phyloP scores from a whole-genome alignment of 2,113 vertebrate genomes.

The Ellobius talpinus region DNA sequence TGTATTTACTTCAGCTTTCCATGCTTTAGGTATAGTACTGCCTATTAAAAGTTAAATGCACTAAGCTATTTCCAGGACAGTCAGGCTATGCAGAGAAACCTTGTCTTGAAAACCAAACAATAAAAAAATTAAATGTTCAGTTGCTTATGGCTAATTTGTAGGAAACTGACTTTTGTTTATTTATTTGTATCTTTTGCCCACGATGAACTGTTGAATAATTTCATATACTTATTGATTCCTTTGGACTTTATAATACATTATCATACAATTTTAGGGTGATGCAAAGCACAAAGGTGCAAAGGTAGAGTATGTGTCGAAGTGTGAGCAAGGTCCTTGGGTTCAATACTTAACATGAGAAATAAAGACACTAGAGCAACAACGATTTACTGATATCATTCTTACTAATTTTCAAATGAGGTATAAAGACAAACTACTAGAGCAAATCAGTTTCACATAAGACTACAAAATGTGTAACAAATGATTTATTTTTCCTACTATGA shows the following conservation, averaged over 20 bases:
- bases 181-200: background rate
- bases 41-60: background rate
- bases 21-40: background rate
- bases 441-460: background rate
- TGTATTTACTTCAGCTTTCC: background rate
- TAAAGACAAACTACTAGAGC: background rate
- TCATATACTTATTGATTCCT: background rate
- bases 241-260: background rate
- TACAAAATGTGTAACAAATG: background rate
- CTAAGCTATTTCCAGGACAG: background rate
- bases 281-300: background rate
- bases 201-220: background rate
- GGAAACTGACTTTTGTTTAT: background rate
- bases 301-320: background rate
- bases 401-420: conserved; percentile 23
- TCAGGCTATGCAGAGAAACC: background rate
- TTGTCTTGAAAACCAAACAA: background rate
- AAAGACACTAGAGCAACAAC: background rate
- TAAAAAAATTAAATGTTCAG: background rate
- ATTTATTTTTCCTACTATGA: background rate
- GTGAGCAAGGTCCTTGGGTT: no score
- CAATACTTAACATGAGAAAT: background rate
- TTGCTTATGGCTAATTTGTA: background rate
- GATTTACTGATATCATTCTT: background rate
- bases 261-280: background rate